Evolutionary conservation across 2,113 vertebrate genomes (phyloP), one percentile per base, ranked within the genome.

Genomic region (Cathartes aura): DNA sequence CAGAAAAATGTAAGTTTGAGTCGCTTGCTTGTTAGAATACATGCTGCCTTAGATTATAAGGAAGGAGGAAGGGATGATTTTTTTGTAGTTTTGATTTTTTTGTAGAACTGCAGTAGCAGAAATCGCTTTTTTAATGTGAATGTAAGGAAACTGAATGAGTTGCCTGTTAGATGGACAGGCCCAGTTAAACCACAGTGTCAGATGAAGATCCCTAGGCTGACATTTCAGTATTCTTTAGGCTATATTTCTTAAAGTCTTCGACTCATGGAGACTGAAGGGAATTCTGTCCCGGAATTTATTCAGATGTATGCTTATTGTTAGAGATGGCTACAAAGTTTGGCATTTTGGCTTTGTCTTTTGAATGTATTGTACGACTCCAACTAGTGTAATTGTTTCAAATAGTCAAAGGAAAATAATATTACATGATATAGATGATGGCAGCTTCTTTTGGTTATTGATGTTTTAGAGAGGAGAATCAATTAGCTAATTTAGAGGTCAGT

Each of bases 1-100:
- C 72, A 98, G 96, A 86, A 99, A 99, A 97, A 99, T 99, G 99
- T 99, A 98, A 91, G 99, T 98, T 58, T 52, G 64, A 76, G 43
- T 85, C 40, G 4, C 48, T 95, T 66, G 15, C 40, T 82, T 76
- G 8, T 95, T 76, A 48, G 30, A 60, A 34, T 73, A 18, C 1
- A 6, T 8, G 3, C 34, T 89, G 45, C 22, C 47, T 82, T 87
- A 58, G 32, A 26, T 70, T 84, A 27, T 21, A 30, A 68, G 17
- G 63, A 84, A 79, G 19, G 72, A 74, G 34, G 47, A 66, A 72
- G 18, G 23, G 11, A 13, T 62, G 27, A 11, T 18, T 19, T 43
- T 72, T 84, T 68, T 38, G 23, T n/a, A 6, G 17, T 71, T 66
- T n/a, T n/a, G n/a, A n/a, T n/a, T n/a, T n/a, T n/a, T n/a, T n/a